phyloP scores from a whole-genome alignment of 2,888 invertebrate genomes.

The Leptopilina myrica region DNA sequence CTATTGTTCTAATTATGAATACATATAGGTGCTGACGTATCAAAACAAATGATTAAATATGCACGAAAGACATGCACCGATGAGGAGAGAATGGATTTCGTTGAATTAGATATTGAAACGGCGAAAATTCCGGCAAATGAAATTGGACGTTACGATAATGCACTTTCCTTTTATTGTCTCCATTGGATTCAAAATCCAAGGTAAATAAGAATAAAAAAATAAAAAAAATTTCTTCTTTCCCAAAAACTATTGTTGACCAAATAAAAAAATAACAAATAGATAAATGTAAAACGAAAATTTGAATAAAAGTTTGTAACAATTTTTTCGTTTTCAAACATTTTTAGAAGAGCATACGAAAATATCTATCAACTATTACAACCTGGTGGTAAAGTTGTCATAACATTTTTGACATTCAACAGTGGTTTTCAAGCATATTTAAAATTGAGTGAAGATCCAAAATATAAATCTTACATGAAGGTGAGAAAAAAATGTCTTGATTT shows the following conservation, averaged over 20 bases:
- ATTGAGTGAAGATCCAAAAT: conserved; percentile 80
- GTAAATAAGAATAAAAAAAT: conserved; percentile 73
- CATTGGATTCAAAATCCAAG: conserved; percentile 88
- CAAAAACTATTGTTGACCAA: too few species aligned
- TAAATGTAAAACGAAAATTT: too few species aligned
- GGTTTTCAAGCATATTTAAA: conserved; percentile 84
- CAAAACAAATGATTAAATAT: conserved; percentile 83
- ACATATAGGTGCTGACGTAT: conserved; percentile 83
- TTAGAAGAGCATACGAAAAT: conserved; percentile 81
- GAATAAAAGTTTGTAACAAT: too few species aligned
- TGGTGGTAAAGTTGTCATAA: conserved; percentile 83
- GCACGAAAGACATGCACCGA: conserved; percentile 80
- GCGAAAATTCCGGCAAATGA: conserved; percentile 77
- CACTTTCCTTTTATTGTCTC: conserved; percentile 87
- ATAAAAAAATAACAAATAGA: too few species aligned
- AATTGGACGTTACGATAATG: conserved; percentile 81
- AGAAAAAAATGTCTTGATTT: neutral
- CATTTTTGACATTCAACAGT: conserved; percentile 84
- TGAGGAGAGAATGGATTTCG: conserved; percentile 77
- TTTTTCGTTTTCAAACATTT: conserved; percentile 57
- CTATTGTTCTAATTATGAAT: neutral
- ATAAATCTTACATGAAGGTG: conserved; percentile 82
- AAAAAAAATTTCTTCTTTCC: too few species aligned
- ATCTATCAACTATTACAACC: conserved; percentile 82
- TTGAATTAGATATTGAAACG: conserved; percentile 80